A percentile compares a stretch with the other conserved stretches of the same genome.
Conservation (phyloP, 2,888 invertebrate species). For the Amphipyra tragopoginis region DNA sequence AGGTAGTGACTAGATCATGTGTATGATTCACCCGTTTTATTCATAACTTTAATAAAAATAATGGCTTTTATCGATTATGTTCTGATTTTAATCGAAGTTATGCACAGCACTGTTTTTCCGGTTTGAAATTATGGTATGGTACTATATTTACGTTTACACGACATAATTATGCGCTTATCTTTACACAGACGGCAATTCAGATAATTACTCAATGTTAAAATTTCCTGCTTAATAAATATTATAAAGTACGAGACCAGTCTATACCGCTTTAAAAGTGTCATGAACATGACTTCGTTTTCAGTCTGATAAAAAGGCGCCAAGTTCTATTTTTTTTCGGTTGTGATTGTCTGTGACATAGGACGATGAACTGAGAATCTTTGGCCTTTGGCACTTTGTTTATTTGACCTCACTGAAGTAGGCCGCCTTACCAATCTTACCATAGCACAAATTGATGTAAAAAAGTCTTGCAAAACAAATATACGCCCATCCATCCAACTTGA, state of each 20-base stretch:
- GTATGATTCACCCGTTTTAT: constrained; percentile 23
- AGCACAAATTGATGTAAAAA: constrained; percentile 1
- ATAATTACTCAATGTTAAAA: too few species aligned
- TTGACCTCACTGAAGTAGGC: not conserved
- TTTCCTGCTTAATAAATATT: too few species aligned
- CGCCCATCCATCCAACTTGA: not conserved
- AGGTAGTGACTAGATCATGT: constrained; percentile 24
- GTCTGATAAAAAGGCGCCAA: constrained; percentile 6
- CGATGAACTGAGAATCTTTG: not conserved
- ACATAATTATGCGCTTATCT: not conserved
- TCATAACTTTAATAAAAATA: constrained; percentile 23
- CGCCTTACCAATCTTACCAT: constrained; percentile 7
- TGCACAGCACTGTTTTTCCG: constrained; percentile 9
- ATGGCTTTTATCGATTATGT: constrained; percentile 33
- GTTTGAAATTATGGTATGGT: too few species aligned
- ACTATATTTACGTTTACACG: too few species aligned
- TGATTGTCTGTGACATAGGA: too few species aligned
- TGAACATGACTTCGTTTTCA: constrained; percentile 3
- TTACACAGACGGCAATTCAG: too few species aligned
- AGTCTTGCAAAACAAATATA: constrained; percentile 1
- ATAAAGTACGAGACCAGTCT: too few species aligned
- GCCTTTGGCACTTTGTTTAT: constrained; percentile 1
- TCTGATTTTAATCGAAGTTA: constrained; percentile 18
- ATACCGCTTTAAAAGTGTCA: not conserved
- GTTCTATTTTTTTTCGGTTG: not conserved